These are phyloP conservation scores for Gymnocheta viridis DNA, from an alignment of 2,888 invertebrate genomes.

Conservation along the genomic window DNA sequence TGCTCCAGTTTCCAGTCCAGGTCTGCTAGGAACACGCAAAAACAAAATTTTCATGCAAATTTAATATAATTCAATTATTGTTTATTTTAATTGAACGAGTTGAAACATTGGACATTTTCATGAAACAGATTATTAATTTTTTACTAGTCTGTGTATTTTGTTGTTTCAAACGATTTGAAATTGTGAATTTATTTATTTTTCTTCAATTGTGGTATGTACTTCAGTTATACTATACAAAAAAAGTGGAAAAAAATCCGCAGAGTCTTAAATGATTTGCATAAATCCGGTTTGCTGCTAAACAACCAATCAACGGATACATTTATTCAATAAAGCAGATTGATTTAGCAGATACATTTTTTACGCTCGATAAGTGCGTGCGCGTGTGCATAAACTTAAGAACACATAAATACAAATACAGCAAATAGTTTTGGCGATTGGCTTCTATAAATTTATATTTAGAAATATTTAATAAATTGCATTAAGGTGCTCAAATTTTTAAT, in stretches of 20 bases:
- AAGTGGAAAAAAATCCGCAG: not conserved
- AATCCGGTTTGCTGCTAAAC: conserved; percentile 57
- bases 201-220: too few relatives aligned
- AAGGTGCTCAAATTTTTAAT: too few relatives aligned
- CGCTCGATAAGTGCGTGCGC: not conserved
- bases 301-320: conserved; percentile 3
- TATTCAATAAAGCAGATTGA: conserved; percentile 1
- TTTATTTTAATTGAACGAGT: not conserved
- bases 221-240: too few relatives aligned
- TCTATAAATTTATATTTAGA: too few relatives aligned
- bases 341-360: not conserved
- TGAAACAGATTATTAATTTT: conserved; percentile 47
- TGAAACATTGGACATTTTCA: conserved; percentile 22
- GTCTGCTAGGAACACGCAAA: too few relatives aligned
- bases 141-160: not conserved
- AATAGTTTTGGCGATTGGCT: too few relatives aligned
- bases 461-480: too few relatives aligned
- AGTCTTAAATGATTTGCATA: conserved; percentile 50
- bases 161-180: conserved; percentile 23
- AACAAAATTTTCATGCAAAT: not conserved
- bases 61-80: not conserved
- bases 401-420: not conserved
- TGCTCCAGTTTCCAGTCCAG: too few relatives aligned
- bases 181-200: conserved; percentile 33
- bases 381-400: not conserved